These are phyloP conservation scores for Zaprionus obscuricornis DNA, from an alignment of 2,888 invertebrate genomes.

Conservation along the genomic window DNA sequence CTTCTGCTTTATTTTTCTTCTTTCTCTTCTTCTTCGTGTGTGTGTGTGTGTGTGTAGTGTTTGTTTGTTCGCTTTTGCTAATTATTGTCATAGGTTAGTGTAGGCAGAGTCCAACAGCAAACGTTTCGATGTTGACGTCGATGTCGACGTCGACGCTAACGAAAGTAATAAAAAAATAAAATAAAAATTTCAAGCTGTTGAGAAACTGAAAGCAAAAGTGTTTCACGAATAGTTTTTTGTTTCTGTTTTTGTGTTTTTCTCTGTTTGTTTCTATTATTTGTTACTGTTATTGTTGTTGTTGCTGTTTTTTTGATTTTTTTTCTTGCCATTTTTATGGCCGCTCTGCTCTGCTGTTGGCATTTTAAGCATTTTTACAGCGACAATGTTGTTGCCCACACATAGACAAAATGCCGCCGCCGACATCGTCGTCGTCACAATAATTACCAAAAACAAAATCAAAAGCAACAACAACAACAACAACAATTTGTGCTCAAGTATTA, in stretches of 20 bases:
- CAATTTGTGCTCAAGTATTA: conserved; percentile 39
- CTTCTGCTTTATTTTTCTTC: conserved; percentile 24
- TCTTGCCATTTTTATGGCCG: conserved; percentile 55
- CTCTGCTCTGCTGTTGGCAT: conserved; percentile 62
- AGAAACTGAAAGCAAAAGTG: conserved; percentile 77
- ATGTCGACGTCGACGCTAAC: conserved; percentile 17
- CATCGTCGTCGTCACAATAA: conserved; percentile 41
- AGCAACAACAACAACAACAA: not conserved
- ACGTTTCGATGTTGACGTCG: conserved; percentile 1
- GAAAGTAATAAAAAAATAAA: conserved; percentile 55
- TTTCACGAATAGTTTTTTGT: conserved; percentile 25
- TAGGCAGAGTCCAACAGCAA: conserved; percentile 46
- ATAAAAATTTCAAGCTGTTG: conserved; percentile 39
- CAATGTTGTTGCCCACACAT: conserved; percentile 55
- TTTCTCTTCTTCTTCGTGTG: conserved; percentile 21
- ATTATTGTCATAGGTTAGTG: conserved; percentile 82
- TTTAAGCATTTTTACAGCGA: conserved; percentile 61
- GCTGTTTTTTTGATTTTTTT: conserved; percentile 4
- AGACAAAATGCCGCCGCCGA: conserved; percentile 38
- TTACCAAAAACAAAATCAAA: conserved; percentile 22
- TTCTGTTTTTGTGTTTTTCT: not conserved
- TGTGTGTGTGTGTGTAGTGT: too few relatives aligned
- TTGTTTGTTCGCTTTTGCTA: conserved; percentile 63
- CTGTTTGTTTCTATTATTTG: conserved; percentile 4
- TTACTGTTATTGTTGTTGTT: conserved; percentile 7